Evolutionary conservation across 2,888 invertebrate genomes (phyloP), one percentile per base, ranked within the genome.

Genomic region (Anticlea derivata): DNA sequence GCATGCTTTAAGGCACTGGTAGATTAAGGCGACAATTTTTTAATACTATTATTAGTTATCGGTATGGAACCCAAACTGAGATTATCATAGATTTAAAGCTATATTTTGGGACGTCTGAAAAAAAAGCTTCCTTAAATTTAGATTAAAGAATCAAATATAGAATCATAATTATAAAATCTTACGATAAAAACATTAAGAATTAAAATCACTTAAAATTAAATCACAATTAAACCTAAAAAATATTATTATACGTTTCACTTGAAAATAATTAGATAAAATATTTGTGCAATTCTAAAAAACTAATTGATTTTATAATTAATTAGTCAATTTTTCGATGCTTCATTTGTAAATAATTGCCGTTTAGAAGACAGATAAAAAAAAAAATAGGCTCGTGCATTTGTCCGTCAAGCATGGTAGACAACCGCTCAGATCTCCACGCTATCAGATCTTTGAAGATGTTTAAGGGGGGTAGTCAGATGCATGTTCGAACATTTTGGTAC

Each of bases 161-260:
- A 48, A 48, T 53, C 43, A 48, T 48, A 39, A 35, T 48, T 11
- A 22, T 48, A 43, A 53, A 39, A 48, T 34, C 53, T 61, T 66
- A 68, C 61, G 54, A 56, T 59, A 63, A 60, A 54, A 60, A 55
- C 55, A 67, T 8, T 43, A 39, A 23, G n/a, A 33, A 43, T 44
- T 53, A 52, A 58, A 51, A 52, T 47, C 41, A 63, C 63, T 68
- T 58, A 65, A 55, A 40, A 54, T 47, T 65, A 65, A 69, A 70
- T 70, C 65, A 67, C 68, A 68, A 57, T 58, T 66, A 66, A 60
- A 67, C 66, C 61, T 61, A 65, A 62, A 58, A 61, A 55, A 61
- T 56, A 64, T 53, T 49, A 50, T 58, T 62, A 62, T 35, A 55
- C 43, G 47, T 71, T 47, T 65, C 63, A 64, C 58, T 66, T 63